phyloP scores from a whole-genome alignment of 2,113 vertebrate genomes.

The Leuciscus idus region DNA sequence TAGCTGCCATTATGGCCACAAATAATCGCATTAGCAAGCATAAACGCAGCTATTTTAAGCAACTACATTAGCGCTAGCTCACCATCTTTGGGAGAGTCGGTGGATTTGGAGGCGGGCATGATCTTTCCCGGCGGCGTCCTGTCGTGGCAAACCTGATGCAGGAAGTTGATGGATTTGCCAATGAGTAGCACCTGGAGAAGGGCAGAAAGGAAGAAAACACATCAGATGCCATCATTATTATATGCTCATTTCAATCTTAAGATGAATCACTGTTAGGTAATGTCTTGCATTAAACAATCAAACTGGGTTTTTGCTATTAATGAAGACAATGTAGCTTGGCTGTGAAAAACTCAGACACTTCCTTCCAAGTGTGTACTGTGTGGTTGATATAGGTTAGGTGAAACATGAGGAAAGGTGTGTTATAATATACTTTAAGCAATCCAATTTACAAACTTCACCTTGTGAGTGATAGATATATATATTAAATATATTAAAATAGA shows the following conservation, averaged over 20 bases:
- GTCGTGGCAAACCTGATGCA: conserved; percentile 97
- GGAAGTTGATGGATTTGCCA: conserved; percentile 98
- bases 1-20: conserved; percentile 3
- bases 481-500: no score
- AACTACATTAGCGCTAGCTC: conserved; percentile 40
- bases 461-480: no score
- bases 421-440: not conserved
- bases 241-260: not conserved
- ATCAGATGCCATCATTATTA: not conserved
- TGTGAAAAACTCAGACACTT: not conserved
- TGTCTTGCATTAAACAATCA: not conserved
- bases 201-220: not conserved
- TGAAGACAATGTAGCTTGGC: not conserved
- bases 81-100: conserved; percentile 91
- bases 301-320: not conserved
- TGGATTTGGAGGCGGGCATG: conserved; percentile 83
- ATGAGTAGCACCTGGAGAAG: conserved; percentile 88
- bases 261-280: not conserved
- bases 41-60: conserved; percentile 42
- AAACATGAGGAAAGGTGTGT: not conserved
- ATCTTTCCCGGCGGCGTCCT: conserved; percentile 89
- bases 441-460: not conserved
- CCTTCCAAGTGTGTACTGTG: not conserved
- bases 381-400: not conserved
- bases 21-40: conserved; percentile 13